phyloP scores from a whole-genome alignment of 2,888 invertebrate species.

The Ariolimax columbianus region DNA sequence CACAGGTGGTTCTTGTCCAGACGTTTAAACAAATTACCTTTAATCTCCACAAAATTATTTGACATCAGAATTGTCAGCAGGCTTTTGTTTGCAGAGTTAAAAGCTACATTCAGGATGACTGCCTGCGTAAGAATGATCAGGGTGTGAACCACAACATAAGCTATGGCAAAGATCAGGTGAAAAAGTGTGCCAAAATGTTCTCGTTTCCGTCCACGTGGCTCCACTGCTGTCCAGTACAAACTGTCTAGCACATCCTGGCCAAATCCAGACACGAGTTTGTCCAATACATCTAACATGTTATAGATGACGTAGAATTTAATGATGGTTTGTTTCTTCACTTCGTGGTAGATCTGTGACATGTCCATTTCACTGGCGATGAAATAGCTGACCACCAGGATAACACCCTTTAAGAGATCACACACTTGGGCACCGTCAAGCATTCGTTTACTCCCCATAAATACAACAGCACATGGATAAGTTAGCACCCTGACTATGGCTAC shows the following conservation, averaged over 20 bases:
- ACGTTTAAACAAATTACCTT: slow-evolving; percentile 99
- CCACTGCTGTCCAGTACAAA: slow-evolving; percentile 98
- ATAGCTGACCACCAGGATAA: slow-evolving; percentile 90
- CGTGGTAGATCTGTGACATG: slow-evolving; percentile 97
- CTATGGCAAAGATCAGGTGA: slow-evolving; percentile 93
- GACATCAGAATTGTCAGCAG: slow-evolving; percentile 99
- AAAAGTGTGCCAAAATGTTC: slow-evolving; percentile 89
- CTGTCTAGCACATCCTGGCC: slow-evolving; percentile 99
- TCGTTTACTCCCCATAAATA: slow-evolving; percentile 56
- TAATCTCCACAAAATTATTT: slow-evolving; percentile 99
- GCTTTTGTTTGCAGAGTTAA: slow-evolving; percentile 98
- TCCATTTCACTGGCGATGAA: slow-evolving; percentile 91
- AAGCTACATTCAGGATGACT: slow-evolving; percentile 98
- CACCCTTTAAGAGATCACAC: slow-evolving; percentile 96
- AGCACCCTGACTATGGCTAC: slow-evolving; percentile 89
- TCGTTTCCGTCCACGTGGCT: slow-evolving; percentile 87
- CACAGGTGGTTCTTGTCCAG: slow-evolving; percentile 99
- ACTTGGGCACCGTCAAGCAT: slow-evolving; percentile 82
- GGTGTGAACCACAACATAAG: slow-evolving; percentile 85
- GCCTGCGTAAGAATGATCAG: slow-evolving; percentile 86
- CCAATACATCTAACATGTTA: slow-evolving; percentile 98
- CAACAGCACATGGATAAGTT: slow-evolving; percentile 71
- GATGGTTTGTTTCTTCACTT: slow-evolving; percentile 93
- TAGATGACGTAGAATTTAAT: slow-evolving; percentile 99
- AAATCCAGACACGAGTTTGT: slow-evolving; percentile 90